These are phyloP conservation scores for Phymorhynchus buccinoides DNA, from an alignment of 1,140 invertebrate genomes.

Conservation along the genomic window DNA sequence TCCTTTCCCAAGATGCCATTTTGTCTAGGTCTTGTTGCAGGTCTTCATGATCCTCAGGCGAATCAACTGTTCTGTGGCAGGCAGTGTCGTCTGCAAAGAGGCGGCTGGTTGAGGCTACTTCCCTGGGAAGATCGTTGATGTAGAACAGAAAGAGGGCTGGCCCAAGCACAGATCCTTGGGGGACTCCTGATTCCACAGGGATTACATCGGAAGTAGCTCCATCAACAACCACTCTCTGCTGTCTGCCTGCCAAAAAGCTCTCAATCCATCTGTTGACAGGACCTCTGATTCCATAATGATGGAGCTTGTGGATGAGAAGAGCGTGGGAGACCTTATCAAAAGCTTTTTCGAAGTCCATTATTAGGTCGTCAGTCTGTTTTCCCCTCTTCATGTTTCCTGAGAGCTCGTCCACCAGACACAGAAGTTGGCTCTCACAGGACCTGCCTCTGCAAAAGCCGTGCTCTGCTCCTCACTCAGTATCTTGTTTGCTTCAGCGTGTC, in stretches of 20 bases:
- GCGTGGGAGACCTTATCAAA: conserved; percentile 51
- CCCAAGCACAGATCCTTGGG: no score
- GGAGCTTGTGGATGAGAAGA: conserved; percentile 39
- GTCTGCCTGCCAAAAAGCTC: conserved; percentile 33
- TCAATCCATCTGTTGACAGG: conserved; percentile 41
- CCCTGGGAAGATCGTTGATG: background rate
- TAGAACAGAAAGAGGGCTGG: background rate
- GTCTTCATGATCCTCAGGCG: no score
- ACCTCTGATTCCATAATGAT: conserved; percentile 41
- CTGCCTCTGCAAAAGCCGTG: conserved; percentile 20
- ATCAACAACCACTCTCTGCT: conserved; percentile 23
- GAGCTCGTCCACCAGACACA: conserved; percentile 35
- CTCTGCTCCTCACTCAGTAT: conserved; percentile 3
- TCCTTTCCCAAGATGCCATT: no score
- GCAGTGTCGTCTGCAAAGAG: conserved; percentile 17
- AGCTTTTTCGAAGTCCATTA: conserved; percentile 48
- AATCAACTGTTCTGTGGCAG: no score
- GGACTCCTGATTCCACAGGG: background rate
- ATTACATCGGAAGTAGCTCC: conserved; percentile 13
- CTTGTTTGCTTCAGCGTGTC: background rate
- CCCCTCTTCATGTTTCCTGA: conserved; percentile 23
- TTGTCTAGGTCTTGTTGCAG: no score
- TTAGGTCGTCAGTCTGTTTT: conserved; percentile 42
- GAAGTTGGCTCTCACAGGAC: conserved; percentile 42
- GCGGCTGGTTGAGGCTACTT: background rate